Conservation (phyloP, 2,888 invertebrate genomes). For the Trimorus sp. region DNA sequence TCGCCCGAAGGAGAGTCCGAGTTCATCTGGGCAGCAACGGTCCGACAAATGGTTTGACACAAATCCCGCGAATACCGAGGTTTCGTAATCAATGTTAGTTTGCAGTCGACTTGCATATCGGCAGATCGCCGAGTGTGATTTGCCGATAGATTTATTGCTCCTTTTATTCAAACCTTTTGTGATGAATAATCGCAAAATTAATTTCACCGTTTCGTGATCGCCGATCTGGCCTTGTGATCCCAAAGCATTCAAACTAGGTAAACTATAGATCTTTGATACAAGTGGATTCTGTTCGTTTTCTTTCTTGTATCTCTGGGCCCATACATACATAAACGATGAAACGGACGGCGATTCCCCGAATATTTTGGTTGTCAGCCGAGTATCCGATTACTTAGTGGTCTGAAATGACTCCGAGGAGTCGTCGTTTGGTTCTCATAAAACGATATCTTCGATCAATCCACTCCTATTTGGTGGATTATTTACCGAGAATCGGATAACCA, state of each 20-base stretch:
- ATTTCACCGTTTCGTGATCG: slow-evolving; percentile 13
- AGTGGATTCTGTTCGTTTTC: slow-evolving; percentile 27
- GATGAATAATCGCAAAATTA: slow-evolving; percentile 28
- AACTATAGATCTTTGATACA: slow-evolving; percentile 55
- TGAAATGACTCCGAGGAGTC: slow-evolving; percentile 63
- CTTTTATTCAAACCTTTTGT: slow-evolving; percentile 12
- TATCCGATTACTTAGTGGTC: slow-evolving; percentile 69
- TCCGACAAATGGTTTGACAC: slow-evolving; percentile 30
- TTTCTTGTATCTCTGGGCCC: slow-evolving; percentile 31
- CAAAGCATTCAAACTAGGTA: slow-evolving; percentile 27
- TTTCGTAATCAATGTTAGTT: slow-evolving; percentile 27
- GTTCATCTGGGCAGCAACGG: slow-evolving; percentile 21
- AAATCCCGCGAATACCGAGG: slow-evolving; percentile 10
- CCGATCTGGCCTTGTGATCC: slow-evolving; percentile 20
- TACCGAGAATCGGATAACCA: slow-evolving; percentile 63
- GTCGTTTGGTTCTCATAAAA: slow-evolving; percentile 65
- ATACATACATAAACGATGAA: slow-evolving; percentile 61
- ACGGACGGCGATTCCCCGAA: slow-evolving; percentile 53
- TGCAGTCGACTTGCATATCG: slow-evolving; percentile 11
- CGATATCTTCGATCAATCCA: slow-evolving; percentile 64
- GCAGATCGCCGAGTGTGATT: slow-evolving; percentile 12
- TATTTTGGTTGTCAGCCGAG: slow-evolving; percentile 66
- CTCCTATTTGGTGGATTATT: slow-evolving; percentile 60
- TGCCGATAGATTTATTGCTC: slow-evolving; percentile 21
- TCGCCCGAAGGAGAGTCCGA: slow-evolving; percentile 9